These are phyloP conservation scores for Conchocele bisecta DNA, from an alignment of 2,888 invertebrate genomes.

Conservation along the genomic window DNA sequence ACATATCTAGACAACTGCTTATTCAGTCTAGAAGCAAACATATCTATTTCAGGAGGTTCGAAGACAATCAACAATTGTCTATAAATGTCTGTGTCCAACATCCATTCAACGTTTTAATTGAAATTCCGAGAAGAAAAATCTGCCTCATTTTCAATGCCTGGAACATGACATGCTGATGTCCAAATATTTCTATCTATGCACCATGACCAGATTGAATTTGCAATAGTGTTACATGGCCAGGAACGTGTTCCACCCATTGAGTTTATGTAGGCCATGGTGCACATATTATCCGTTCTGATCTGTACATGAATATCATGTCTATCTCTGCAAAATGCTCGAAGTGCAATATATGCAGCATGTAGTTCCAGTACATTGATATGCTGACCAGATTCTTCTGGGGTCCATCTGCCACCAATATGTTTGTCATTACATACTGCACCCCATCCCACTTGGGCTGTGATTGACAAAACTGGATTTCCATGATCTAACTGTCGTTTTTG, in stretches of 20 bases:
- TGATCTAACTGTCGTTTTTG: too few relatives aligned
- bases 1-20: constrained; percentile 12
- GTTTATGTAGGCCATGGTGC: constrained; percentile 10
- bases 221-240: constrained; percentile 6
- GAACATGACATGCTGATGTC: constrained; percentile 27
- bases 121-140: too few relatives aligned
- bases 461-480: too few relatives aligned
- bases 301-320: constrained; percentile 11
- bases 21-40: constrained; percentile 17
- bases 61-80: neutral
- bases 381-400: neutral
- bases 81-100: neutral
- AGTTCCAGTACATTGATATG: constrained; percentile 24
- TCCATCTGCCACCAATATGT: neutral
- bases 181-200: constrained; percentile 28
- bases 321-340: constrained; percentile 1
- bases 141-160: constrained; percentile 18
- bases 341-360: constrained; percentile 12
- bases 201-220: constrained; percentile 23
- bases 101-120: too few relatives aligned
- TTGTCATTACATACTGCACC: constrained; percentile 3
- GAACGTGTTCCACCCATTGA: constrained; percentile 18
- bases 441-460: constrained; percentile 5
- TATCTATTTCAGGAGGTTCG: neutral
- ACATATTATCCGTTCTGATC: constrained; percentile 3